Evolutionary conservation across 2,888 invertebrate species (phyloP), one percentile per base, ranked within the genome.

Genomic region (Ceraclea dissimilis): DNA sequence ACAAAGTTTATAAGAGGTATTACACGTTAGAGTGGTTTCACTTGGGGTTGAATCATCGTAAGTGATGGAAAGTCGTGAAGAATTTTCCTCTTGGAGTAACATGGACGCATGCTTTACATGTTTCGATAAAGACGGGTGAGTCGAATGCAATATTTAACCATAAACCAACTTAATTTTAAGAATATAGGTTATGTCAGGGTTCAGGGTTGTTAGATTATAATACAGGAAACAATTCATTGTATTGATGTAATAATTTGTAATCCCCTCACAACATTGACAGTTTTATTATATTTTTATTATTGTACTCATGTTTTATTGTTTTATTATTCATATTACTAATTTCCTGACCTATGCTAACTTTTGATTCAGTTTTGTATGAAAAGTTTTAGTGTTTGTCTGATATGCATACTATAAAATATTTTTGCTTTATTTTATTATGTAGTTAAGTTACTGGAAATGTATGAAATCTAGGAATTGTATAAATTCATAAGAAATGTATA

Each of bases 41-140:
- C 39, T 39, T 13, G 13, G 2, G 4, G 39, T 39, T 39, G 5
- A 39, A 16, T 4, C 16, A 39, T 13, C 39, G 16, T 39, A 47
- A 60, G 60, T 76, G 76, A 69, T 71, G 70, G 71, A 71, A 67
- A 49, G 48, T 46, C 33, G 52, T 52, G 55, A 51, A 4, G 78
- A 79, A 67, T 76, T 80, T 71, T 73, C 72, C 66, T 76, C 76
- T 73, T 76, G 78, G 68, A 71, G 74, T 72, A 81, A 82, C 71
- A 92, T 93, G 92, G 92, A 93, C 78, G 91, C 90, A 69, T 93
- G 93, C 75, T 91, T 91, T 72, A 84, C 86, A 67, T 90, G 91
- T 64, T 93, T 93, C 74, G 92, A 93, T 75, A 90, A 90, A 72
- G 90, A 93, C 75, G 85, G 88, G 87, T 90, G 79, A 79, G 85